phyloP scores from a whole-genome alignment of 2,888 invertebrate species.

The Rugalucina vietnamica region DNA sequence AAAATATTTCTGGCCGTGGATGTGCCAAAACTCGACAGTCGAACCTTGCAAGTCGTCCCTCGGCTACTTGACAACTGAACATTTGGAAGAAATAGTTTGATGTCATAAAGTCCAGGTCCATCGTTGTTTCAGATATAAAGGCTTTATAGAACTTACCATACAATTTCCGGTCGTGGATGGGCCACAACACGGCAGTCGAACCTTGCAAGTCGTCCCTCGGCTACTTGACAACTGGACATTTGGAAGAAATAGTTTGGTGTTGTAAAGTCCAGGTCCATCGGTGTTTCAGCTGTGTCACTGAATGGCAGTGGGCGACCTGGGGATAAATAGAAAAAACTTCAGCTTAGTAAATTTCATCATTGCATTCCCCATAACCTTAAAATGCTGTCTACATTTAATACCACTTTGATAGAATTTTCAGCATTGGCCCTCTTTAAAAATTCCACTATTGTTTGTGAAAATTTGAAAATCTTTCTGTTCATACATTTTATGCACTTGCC shows the following conservation, averaged over 20 bases:
- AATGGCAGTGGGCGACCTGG: background rate
- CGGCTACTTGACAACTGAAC: conserved; percentile 77
- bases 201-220: conserved; percentile 76
- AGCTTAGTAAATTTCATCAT: no score
- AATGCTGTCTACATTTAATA: no score
- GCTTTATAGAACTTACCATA: conserved; percentile 80
- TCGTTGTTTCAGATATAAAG: conserved; percentile 61
- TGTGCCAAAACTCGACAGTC: conserved; percentile 81
- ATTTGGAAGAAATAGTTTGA: conserved; percentile 75
- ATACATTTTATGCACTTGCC: no score
- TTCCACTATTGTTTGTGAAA: no score
- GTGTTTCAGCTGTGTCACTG: conserved; percentile 43
- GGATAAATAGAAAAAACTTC: no score
- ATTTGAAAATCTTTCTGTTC: no score
- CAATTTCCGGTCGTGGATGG: conserved; percentile 81
- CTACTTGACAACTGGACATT: conserved; percentile 78
- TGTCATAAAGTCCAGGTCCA: conserved; percentile 69
- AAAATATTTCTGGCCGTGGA: conserved; percentile 81
- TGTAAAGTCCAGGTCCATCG: conserved; percentile 68
- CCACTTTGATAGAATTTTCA: no score
- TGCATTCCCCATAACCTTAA: no score
- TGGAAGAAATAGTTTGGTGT: conserved; percentile 74
- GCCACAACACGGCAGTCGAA: conserved; percentile 82
- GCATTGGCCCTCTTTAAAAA: no score
- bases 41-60: conserved; percentile 79